Evolutionary conservation across 2,888 invertebrate species (phyloP), one percentile per base, ranked within the genome.

Genomic region (Subacronicta megacephala): DNA sequence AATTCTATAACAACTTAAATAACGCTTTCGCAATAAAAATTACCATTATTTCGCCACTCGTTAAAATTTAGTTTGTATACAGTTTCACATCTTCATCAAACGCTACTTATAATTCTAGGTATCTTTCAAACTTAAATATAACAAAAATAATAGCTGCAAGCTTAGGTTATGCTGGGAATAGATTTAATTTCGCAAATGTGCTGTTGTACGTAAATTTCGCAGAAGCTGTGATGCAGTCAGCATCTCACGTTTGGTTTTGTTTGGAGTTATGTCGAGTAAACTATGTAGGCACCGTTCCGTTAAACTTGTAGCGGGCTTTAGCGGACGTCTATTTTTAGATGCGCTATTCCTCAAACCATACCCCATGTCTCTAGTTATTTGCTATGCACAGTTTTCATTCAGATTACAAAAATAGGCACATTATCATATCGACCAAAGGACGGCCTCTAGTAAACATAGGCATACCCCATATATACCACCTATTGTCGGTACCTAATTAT

Each of bases 281-380:
- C 59, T 49, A 43, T 38, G 18, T 47, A 57, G 18, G 4, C 4
- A 9, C 63, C 59, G 72, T 74, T 72, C 59, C 67, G 67, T 75
- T 72, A 69, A 77, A 72, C 65, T 67, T 67, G 59, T 68, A 70
- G 62, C 74, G 74, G 77, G 72, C 33, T 54, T 61, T 58, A 62
- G 68, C 65, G 58, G 56, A 54, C 54, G 75, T 41, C 63, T 88
- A 88, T 86, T 83, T 85, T 81, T 88, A 89, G 84, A 64, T 63
- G 47, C 66, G 61, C 60, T 51, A 61, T 47, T 47, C 69, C 57
- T 59, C 60, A 53, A 56, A 53, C 23, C 37, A 46, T 53, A 72
- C 50, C 44, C 40, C 50, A 36, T 38, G 15, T 20, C 29, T 71
- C 26, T 42, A n/a, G 31, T 1, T n/a, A 58, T 49, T 66, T 42